phyloP scores from a whole-genome alignment of 2,888 invertebrate species.

The Pseudoips prasinana region DNA sequence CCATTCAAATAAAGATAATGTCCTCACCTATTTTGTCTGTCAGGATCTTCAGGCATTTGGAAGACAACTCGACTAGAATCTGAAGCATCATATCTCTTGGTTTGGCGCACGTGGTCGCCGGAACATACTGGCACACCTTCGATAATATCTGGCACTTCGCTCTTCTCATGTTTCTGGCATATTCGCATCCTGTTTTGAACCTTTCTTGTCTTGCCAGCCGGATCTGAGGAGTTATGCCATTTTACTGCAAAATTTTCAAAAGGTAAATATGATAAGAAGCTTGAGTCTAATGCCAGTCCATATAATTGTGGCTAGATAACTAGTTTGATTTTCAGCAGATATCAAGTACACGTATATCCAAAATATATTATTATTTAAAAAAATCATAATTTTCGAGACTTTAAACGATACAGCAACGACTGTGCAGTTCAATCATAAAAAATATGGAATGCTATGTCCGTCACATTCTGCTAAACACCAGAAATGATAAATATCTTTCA shows the following conservation, averaged over 20 bases:
- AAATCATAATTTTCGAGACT: constrained; percentile 3
- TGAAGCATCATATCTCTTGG: constrained; percentile 48
- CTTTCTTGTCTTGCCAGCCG: constrained; percentile 62
- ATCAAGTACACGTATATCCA: no score
- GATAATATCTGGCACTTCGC: constrained; percentile 76
- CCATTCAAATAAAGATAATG: no score
- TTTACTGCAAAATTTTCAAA: constrained; percentile 43
- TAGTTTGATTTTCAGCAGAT: no score
- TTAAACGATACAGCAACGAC: no score
- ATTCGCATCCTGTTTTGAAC: constrained; percentile 61
- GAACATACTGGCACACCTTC: constrained; percentile 77
- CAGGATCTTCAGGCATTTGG: constrained; percentile 61
- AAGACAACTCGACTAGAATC: constrained; percentile 61
- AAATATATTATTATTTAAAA: no score
- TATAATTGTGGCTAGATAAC: no score
- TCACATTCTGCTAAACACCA: constrained; percentile 12
- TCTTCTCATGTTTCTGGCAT: constrained; percentile 73
- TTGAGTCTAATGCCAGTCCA: no score
- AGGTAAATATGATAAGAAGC: constrained; percentile 13
- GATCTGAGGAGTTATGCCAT: constrained; percentile 48
- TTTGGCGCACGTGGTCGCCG: constrained; percentile 54
- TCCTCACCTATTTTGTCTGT: constrained; percentile 59
- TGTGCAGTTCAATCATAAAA: no score
- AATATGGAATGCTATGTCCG: no score
- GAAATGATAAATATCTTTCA: constrained; percentile 14